Evolutionary conservation across 1,140 invertebrate species (phyloP), one percentile per base, ranked within the genome.

Genomic region (Popillia japonica): DNA sequence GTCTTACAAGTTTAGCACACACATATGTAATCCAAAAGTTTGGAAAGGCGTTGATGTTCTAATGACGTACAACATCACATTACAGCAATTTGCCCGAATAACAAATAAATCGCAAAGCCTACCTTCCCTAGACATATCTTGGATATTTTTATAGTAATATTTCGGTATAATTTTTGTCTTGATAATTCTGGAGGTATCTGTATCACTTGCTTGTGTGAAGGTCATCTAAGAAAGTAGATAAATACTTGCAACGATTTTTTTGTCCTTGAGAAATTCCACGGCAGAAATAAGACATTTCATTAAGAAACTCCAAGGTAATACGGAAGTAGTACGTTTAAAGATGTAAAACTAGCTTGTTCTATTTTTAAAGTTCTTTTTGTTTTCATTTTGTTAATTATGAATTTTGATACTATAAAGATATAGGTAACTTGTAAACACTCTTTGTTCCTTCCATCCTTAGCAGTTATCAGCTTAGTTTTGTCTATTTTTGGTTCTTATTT

Each of bases 211-310:
- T 23, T 27, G 27, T 34, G 20, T 68, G 61, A 68, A 68, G 61
- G 61, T 68, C 61, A 68, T 34, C 61, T 68, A 23, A 68, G 61
- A 68, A 68, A 68, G 61, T 68, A 68, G 61, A 68, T 68, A 68
- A 68, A 34, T 68, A 34, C 61, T 68, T 23, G 61, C 61, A 68
- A 34, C 22, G 61, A 68, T 68, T 68, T 68, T 68, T 68, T 68
- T 68, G 61, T 68, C 61, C 61, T 68, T 68, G 61, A 68, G 61
- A 68, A 68, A 68, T 68, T 68, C 61, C 61, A 22, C 61, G 61
- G 27, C 61, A 68, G 27, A 68, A 68, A 27, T 20, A 68, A 22
- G 61, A 68, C 61, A 34, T 68, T 68, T 68, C 27, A 68, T 27
- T 68, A 68, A 68, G 61, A 68, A 68, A 68, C 61, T 34, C 27